Evolutionary conservation across 2,888 invertebrate species (phyloP).

Genomic region (Sphaerophoria taeniata): DNA sequence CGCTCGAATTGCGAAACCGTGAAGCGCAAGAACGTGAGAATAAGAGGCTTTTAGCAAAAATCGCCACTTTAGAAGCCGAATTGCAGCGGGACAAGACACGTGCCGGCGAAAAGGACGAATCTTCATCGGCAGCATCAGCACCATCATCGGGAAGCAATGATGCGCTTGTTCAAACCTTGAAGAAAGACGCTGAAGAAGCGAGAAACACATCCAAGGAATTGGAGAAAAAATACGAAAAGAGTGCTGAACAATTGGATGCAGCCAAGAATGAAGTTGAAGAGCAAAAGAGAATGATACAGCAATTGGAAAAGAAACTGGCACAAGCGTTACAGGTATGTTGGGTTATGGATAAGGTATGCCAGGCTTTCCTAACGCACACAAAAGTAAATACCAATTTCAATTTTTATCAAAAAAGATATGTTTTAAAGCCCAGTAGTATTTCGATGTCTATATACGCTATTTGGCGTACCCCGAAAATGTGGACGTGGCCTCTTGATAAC

Average conservation of each 20-base stretch:
- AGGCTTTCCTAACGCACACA: conserved; percentile 28
- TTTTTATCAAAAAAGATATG: too few species aligned
- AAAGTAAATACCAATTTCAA: too few species aligned
- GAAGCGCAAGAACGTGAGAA: conserved; percentile 94
- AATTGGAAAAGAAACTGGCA: conserved; percentile 90
- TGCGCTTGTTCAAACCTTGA: conserved; percentile 87
- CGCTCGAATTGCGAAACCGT: conserved; percentile 92
- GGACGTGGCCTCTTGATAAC: too few species aligned
- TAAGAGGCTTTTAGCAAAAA: conserved; percentile 90
- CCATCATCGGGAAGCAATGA: conserved; percentile 84
- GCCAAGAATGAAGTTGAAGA: conserved; percentile 91
- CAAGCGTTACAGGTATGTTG: conserved; percentile 87
- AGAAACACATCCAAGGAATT: conserved; percentile 91
- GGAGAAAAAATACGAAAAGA: conserved; percentile 90
- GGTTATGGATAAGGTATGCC: neutral
- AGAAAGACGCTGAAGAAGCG: conserved; percentile 89
- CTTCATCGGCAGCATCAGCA: conserved; percentile 75
- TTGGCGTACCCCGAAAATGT: too few species aligned
- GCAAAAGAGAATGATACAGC: conserved; percentile 89
- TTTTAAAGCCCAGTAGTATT: too few species aligned
- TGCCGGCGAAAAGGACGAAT: conserved; percentile 80
- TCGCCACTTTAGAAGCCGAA: conserved; percentile 92
- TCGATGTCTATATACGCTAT: too few species aligned
- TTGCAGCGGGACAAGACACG: conserved; percentile 87
- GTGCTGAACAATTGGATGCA: conserved; percentile 90